phyloP scores from a whole-genome alignment of 2,888 invertebrate species.

The Chouioia cunea region DNA sequence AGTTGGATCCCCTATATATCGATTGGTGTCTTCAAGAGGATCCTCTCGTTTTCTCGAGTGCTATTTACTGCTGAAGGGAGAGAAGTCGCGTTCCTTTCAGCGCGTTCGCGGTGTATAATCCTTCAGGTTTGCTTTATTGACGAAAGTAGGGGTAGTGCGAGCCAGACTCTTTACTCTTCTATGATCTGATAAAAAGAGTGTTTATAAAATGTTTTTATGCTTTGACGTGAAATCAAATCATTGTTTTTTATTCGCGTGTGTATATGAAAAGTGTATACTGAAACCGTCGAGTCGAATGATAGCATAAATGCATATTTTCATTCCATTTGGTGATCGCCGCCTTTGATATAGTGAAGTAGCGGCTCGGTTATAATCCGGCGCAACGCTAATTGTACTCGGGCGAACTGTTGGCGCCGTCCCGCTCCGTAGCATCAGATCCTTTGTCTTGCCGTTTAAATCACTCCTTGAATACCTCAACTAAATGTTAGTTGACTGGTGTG shows the following conservation, averaged over 20 bases:
- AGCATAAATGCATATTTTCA: no score
- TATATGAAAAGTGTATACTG: not conserved
- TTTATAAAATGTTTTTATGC: no score
- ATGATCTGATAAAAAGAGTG: conserved; percentile 1
- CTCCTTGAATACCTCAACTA: not conserved
- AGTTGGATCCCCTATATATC: conserved; percentile 36
- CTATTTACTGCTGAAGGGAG: not conserved
- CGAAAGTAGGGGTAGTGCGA: not conserved
- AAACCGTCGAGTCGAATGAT: conserved; percentile 26
- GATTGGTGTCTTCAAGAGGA: conserved; percentile 15
- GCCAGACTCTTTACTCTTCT: not conserved
- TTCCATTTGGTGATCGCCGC: conserved; percentile 56
- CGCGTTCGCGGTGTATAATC: not conserved
- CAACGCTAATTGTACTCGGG: conserved; percentile 66
- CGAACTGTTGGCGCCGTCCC: conserved; percentile 65
- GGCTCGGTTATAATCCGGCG: conserved; percentile 55
- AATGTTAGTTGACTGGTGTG: not conserved
- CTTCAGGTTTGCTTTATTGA: conserved; percentile 19
- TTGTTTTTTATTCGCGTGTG: no score
- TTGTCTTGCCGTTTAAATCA: conserved; percentile 18
- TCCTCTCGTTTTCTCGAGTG: not conserved
- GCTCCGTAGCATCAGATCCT: conserved; percentile 42
- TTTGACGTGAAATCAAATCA: no score
- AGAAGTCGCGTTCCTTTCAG: no score
- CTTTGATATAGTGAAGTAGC: conserved; percentile 54